These are phyloP conservation scores for Umimayanthus kanabou DNA, from an alignment of 92 coral and sea anemone genomes.

Conservation along the genomic window DNA sequence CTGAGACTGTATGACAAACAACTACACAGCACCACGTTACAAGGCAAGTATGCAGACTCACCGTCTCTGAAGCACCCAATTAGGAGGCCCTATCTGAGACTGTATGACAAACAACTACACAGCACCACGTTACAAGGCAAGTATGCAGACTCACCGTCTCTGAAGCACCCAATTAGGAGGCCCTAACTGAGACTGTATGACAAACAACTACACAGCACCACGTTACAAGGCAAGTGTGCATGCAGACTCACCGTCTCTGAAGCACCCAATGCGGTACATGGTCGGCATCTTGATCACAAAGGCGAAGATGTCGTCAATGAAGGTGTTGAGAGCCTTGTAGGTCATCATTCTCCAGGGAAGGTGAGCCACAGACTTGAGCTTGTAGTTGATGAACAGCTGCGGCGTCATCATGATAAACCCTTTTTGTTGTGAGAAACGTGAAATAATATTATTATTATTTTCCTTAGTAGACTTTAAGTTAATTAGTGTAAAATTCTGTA, in stretches of 20 bases:
- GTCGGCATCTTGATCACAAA: conserved; percentile 99
- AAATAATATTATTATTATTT: no score
- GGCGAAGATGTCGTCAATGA: conserved; percentile 97
- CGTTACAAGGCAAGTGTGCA: background rate
- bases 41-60: no score
- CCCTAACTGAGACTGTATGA: no score
- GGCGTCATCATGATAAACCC: conserved; percentile 99
- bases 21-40: no score
- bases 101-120: no score
- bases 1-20: no score
- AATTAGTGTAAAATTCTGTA: no score
- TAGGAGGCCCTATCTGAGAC: no score
- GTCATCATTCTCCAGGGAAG: conserved; percentile 99
- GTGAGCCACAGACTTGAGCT: conserved; percentile 96
- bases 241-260: conserved; percentile 86
- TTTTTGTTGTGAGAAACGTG: background rate
- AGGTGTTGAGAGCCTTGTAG: conserved; percentile 95
- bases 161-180: conserved; percentile 78
- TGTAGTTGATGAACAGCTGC: conserved; percentile 94
- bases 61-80: no score
- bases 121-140: no score
- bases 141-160: conserved; percentile 80
- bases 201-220: no score
- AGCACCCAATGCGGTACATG: conserved; percentile 92
- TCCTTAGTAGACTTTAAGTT: no score